These are phyloP conservation scores for Larimichthys polyactis DNA, from an alignment of 2,113 vertebrate genomes.

Conservation along the genomic window DNA sequence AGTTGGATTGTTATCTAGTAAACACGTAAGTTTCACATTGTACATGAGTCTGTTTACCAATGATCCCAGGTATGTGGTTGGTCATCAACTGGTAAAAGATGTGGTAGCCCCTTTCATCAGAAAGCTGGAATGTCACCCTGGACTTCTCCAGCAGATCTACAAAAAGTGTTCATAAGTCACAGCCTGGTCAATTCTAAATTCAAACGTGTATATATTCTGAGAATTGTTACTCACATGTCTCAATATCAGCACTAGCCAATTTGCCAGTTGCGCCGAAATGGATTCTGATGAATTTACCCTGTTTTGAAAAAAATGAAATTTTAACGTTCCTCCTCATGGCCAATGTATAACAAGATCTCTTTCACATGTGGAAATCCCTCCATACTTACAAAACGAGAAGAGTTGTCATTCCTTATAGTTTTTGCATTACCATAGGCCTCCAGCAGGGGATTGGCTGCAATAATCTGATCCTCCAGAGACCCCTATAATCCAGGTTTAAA, in stretches of 20 bases:
- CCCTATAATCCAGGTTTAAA: slow-evolving; percentile 49
- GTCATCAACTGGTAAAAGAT: slow-evolving; percentile 81
- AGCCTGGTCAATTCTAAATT: neutral
- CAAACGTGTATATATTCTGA: too few relatives aligned
- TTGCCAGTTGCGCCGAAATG: slow-evolving; percentile 73
- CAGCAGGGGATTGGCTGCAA: slow-evolving; percentile 75
- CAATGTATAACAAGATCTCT: neutral
- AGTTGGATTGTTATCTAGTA: neutral
- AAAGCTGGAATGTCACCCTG: slow-evolving; percentile 75
- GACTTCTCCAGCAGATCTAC: slow-evolving; percentile 79
- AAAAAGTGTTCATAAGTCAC: slow-evolving; percentile 32
- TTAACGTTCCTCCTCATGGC: neutral
- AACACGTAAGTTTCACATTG: too few relatives aligned
- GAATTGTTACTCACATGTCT: slow-evolving; percentile 10
- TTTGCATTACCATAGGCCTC: slow-evolving; percentile 78
- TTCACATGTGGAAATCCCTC: neutral
- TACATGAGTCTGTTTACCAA: slow-evolving; percentile 50
- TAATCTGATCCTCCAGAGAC: slow-evolving; percentile 75
- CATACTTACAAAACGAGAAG: slow-evolving; percentile 76
- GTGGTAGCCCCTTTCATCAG: slow-evolving; percentile 77
- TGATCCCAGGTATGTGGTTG: slow-evolving; percentile 71
- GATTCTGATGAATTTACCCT: slow-evolving; percentile 80
- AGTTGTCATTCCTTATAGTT: slow-evolving; percentile 79
- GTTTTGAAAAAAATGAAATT: slow-evolving; percentile 29
- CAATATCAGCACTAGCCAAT: slow-evolving; percentile 78